phyloP scores from a whole-genome alignment of 2,888 invertebrate genomes.

The Drosophila anomelani region DNA sequence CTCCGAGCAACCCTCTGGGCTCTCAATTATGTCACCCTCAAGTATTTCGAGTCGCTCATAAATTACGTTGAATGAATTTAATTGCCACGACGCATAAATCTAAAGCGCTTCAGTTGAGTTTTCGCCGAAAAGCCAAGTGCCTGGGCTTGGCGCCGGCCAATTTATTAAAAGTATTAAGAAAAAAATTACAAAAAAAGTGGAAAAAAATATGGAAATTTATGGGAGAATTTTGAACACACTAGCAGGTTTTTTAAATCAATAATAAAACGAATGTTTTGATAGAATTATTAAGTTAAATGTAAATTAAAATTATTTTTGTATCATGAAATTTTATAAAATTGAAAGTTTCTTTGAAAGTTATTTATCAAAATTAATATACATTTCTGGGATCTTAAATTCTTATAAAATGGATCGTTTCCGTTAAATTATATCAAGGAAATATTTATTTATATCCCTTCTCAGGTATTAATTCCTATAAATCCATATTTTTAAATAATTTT shows the following conservation, averaged over 20 bases:
- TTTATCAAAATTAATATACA: no score
- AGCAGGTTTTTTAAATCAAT: no score
- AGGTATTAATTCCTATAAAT: not conserved
- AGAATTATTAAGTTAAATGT: no score
- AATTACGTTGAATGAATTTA: slow-evolving; percentile 76
- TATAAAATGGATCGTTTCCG: no score
- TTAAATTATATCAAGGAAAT: no score
- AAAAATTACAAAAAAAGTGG: slow-evolving; percentile 32
- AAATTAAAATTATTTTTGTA: no score
- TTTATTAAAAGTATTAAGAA: slow-evolving; percentile 69
- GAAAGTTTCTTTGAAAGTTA: no score
- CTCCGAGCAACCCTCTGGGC: slow-evolving; percentile 1
- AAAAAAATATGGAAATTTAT: not conserved
- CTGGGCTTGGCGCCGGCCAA: slow-evolving; percentile 71
- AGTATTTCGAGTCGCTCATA: slow-evolving; percentile 62
- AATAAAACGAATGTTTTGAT: no score
- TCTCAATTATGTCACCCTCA: slow-evolving; percentile 75
- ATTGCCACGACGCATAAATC: slow-evolving; percentile 75
- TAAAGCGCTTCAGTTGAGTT: slow-evolving; percentile 75
- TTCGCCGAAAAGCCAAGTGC: slow-evolving; percentile 67
- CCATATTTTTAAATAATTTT: no score
- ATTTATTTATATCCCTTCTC: no score
- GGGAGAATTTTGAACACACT: slow-evolving; percentile 15
- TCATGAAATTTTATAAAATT: no score
- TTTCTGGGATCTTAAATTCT: no score